Conservation (phyloP, 2,888 invertebrate species). For the Nemotelus nigrinus region DNA sequence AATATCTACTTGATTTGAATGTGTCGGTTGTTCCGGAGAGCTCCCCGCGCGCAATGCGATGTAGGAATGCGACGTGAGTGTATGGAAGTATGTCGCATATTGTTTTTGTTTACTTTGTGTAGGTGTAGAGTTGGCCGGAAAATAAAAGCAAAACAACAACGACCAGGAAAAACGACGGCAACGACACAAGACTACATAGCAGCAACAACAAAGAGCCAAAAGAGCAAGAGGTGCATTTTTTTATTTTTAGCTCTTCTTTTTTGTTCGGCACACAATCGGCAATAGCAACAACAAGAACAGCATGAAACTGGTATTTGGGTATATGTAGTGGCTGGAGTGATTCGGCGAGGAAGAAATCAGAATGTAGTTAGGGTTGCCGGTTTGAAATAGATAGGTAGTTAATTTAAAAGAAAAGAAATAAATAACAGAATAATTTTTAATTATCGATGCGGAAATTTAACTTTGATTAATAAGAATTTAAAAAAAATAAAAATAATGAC, state of each 20-base stretch:
- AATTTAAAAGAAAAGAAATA: no score
- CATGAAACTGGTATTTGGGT: neutral
- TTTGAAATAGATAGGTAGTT: neutral
- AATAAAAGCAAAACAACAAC: constrained; percentile 32
- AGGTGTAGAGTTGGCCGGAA: constrained; percentile 37
- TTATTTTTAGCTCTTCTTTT: constrained; percentile 25
- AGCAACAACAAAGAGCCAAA: neutral
- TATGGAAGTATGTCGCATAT: constrained; percentile 36
- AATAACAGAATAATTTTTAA: no score
- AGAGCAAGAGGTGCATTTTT: constrained; percentile 28
- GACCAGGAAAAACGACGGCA: constrained; percentile 4
- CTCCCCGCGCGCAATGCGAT: neutral
- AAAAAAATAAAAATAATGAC: no score
- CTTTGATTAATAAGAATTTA: no score
- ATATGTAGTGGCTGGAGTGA: no score
- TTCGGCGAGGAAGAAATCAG: no score
- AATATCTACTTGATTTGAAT: neutral
- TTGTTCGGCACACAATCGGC: constrained; percentile 31
- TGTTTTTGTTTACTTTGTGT: constrained; percentile 44
- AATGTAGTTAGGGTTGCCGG: neutral
- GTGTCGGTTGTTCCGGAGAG: no score
- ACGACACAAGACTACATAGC: no score
- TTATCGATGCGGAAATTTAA: no score
- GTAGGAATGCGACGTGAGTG: constrained; percentile 14
- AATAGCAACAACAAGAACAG: constrained; percentile 4